Base-by-base conservation (phyloP, 2,888 invertebrate species). In the Lysandra bellargus region DNA sequence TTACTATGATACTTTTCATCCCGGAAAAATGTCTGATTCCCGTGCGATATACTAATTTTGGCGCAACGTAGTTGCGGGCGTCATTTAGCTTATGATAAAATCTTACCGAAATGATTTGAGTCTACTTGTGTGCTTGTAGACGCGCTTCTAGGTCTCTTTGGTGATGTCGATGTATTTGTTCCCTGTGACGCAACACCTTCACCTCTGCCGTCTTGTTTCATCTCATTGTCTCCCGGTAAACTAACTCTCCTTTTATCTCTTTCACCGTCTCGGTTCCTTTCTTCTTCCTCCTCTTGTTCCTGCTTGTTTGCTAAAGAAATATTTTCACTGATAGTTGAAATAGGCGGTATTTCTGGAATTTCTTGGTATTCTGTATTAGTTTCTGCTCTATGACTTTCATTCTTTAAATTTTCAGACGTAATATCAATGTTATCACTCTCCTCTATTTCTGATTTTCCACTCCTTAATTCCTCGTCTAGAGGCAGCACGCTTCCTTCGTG, bases 121-220 rank as follows among this genome's bases (percentile, higher is more conserved):
- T 98, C 98, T 84, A 97, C 97, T 95, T 98, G 98, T 9, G 97
- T 97, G 83, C 97, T 97, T 75, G 97, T 97, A 61, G 97, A 97
- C 83, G 97, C 96, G 92, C 97, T 97, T 87, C 97, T 95, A 80
- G 97, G 97, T 91, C 97, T 94, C 90, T 96, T 96, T 81, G 97
- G 97, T 57, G 97, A 96, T 61, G 92, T 86, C 78, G 91, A 88
- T 81, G 91, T 93, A 85, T 92, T 89, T 79, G 94, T 92, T 2
- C 92, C 91, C 81, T 92, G 92, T 2, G 92, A 86, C 17, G 91
- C 85, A 2, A 90, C 88, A 69, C 92, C 91, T 49, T 94, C 92
- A 81, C 86, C 89, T 87, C 88, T 93, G 84, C 82, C 88, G 53
- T 95, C 94, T 84, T 94, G 93, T 84, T 92, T 93, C 91, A 92